Evolutionary conservation across 2,113 vertebrate genomes (phyloP).

Genomic region (Montifringilla adamsi): DNA sequence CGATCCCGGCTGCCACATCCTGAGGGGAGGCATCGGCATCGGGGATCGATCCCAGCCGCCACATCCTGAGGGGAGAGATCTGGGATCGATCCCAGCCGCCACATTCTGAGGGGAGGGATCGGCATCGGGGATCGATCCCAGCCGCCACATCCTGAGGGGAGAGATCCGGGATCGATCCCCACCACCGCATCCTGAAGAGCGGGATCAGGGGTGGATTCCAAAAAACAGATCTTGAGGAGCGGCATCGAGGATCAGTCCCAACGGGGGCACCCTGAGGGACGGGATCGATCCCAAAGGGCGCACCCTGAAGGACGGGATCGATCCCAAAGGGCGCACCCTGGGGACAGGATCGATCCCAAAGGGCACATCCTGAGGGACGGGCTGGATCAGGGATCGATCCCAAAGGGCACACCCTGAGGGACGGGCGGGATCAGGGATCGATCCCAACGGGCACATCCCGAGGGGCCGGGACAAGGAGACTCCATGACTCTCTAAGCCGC

Average conservation of each 20-base stretch:
- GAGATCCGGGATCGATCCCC: too few relatives aligned
- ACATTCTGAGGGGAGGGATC: neutral
- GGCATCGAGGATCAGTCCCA: too few relatives aligned
- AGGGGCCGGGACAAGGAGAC: neutral
- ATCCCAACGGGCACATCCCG: fast-evolving
- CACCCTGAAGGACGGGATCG: neutral
- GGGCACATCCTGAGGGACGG: fast-evolving
- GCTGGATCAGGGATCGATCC: neutral
- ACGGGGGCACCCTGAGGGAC: too few relatives aligned
- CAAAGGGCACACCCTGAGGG: fast-evolving
- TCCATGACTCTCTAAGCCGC: neutral
- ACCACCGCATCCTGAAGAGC: too few relatives aligned
- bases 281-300: too few relatives aligned
- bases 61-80: neutral
- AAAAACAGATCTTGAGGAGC: too few relatives aligned
- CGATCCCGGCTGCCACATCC: fast-evolving
- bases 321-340: neutral
- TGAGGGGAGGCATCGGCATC: too few relatives aligned
- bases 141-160: too few relatives aligned
- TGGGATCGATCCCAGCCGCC: fast-evolving
- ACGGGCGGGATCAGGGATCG: fast-evolving
- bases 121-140: too few relatives aligned
- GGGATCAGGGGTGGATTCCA: neutral
- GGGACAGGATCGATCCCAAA: fast-evolving
- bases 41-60: fast-evolving